Base-by-base conservation (phyloP, 1,140 invertebrate genomes). In the Samia ricini region DNA sequence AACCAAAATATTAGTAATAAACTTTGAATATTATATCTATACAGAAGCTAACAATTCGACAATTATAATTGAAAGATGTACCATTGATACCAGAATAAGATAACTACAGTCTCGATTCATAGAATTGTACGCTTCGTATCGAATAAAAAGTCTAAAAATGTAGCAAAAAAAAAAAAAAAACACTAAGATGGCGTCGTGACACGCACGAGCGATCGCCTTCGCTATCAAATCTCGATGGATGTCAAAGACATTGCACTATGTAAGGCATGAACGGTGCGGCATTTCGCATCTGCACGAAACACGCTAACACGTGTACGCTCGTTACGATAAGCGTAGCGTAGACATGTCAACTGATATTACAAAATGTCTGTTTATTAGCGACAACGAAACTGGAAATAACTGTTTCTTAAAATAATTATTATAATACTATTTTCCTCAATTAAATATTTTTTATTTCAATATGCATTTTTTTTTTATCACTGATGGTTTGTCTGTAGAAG, bases 131-230 rank as follows among this genome's bases (percentile, higher is more conserved):
- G 15, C 33, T 42, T 42, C 33, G 33, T 42, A 42, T 42, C 33
- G 33, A 42, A 42, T 42, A 42, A 42, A 42, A 21, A 12, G 24
- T 20, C 60, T 60, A 54, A 56, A 64, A 64, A 55, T 56, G 56
- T 42, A 42, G 56, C 49, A 52, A 56, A 52, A 49, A 64, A 33
- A 42, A 54, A 24, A 49, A 56, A 63, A 63, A 54, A 48, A 57
- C 57, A 63, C 12, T 42, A 63, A n/a, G n/a, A 36, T 59, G 21
- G 56, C 20, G 63, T 52, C 56, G 51, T 42, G 62, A 56, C 63
- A 64, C 57, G 63, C 63, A 59, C 63, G 63, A 57, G 56, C 26
- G 29, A 24, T 8, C 49, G 29, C 29, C 22, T 48, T 50, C 29
- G 49, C 20, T n/a, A 29, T 59, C 57, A 62, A 60, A 56, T 49